Base-by-base conservation (phyloP, 2,797 vertebrate genomes). In the Danio kyathit region DNA sequence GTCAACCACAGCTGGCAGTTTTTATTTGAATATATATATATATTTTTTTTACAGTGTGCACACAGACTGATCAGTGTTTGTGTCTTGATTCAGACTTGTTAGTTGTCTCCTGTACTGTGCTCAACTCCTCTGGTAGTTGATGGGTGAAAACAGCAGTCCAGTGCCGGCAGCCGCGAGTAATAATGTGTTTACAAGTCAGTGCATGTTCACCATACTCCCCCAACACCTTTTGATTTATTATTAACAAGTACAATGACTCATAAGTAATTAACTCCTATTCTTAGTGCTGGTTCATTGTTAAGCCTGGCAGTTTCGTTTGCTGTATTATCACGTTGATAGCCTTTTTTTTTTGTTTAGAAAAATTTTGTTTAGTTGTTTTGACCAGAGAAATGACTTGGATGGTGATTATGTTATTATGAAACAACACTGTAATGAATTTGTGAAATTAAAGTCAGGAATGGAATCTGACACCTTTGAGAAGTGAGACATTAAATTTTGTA, bases 51-150 rank as follows among this genome's bases (percentile, higher is more conserved):
- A 29, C 29, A 29, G 29, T 29, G 29, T 29, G 29, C 41, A 48
- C 54, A 46, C 19, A 14, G 56, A 64, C 48, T 43, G 57, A 76
- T 83, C 66, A 40, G 83, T 77, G 60, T 43, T 61, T 72, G 17
- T 9, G 21, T 76, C 65, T 72, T 79, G 80, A 83, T 83, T 78
- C 59, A 65, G 65, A 79, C 59, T 69, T 83, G 71, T 63, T 63
- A 76, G 65, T 70, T 85, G 65, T 43, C 76, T 72, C 56, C 19
- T 17, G 43, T 72, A 43, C 54, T 76, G 79, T 46, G 41, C 46
- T 79, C 56, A 51, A 43, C 56, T 60, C 46, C 76, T 79, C 71
- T 71, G 52, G 29, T 60, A 44, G 71, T 19, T 13, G 57, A 48
- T 75, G 56, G 49, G 19, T 40, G 52, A 17, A 56, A 44, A 80